Evolutionary conservation across 2,888 invertebrate species (phyloP).

Genomic region (Drosophila pseudotalamancana): DNA sequence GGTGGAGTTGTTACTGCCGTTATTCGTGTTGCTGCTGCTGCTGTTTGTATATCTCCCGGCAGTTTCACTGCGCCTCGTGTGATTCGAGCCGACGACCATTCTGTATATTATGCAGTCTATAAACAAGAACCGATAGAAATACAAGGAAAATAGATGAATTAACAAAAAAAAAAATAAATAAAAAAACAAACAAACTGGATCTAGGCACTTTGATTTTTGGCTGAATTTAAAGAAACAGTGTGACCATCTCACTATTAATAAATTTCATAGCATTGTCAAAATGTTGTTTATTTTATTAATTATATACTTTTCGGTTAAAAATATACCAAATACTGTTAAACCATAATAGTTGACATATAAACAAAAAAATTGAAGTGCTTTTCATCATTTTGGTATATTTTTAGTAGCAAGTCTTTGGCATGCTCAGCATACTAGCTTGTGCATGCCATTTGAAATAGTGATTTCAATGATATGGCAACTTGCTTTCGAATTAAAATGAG

Average conservation of each 20-base stretch:
- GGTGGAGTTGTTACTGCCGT: constrained; percentile 58
- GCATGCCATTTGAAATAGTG: not conserved
- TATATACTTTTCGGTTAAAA: too few relatives aligned
- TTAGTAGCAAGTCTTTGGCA: not conserved
- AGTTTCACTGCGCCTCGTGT: constrained; percentile 83
- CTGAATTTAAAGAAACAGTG: not conserved
- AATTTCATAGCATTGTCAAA: not conserved
- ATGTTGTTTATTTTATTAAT: not conserved
- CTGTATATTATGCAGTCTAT: constrained; percentile 66
- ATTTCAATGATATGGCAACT: constrained; percentile 45
- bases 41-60: constrained; percentile 78
- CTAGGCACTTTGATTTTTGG: not conserved
- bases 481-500: constrained; percentile 14
- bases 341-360: not conserved
- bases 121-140: constrained; percentile 7
- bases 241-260: not conserved
- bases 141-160: not conserved
- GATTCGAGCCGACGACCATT: constrained; percentile 84
- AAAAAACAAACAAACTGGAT: not conserved
- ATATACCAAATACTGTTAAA: too few relatives aligned
- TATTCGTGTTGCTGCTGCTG: constrained; percentile 36
- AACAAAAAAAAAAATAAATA: not conserved
- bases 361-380: too few relatives aligned
- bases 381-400: constrained; percentile 26
- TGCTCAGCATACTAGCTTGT: constrained; percentile 13